A percentile compares a stretch with the other conserved stretches of the same genome.
These are phyloP conservation scores for Apamea epomidion DNA, from an alignment of 2,888 invertebrate genomes.

Conservation along the genomic window DNA sequence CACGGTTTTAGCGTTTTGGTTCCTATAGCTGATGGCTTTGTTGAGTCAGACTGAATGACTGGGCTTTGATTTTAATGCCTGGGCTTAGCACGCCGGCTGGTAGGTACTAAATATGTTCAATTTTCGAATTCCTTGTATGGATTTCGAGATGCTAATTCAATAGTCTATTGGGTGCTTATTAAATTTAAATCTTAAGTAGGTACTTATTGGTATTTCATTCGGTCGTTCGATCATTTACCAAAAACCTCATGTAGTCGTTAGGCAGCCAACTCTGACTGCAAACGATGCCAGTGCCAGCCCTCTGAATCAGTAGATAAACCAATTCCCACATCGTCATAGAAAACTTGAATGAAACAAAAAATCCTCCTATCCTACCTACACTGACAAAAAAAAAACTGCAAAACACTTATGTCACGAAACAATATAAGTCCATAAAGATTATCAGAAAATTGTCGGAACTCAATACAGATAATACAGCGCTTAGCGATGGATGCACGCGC, in stretches of 20 bases:
- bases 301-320: neutral
- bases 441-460: conserved; percentile 62
- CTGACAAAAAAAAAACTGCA: neutral
- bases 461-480: conserved; percentile 67
- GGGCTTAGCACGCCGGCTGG: neutral
- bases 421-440: conserved; percentile 60
- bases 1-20: conserved; percentile 74
- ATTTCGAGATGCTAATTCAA: too few relatives aligned
- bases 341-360: conserved; percentile 1
- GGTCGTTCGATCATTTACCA: neutral
- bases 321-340: neutral
- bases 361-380: neutral
- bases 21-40: conserved; percentile 68
- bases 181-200: too few relatives aligned
- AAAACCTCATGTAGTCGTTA: neutral
- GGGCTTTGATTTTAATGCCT: conserved; percentile 9
- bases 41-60: conserved; percentile 32
- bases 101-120: neutral
- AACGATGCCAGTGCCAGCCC: neutral
- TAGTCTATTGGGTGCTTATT: neutral
- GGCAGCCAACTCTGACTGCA: neutral
- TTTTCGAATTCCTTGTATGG: neutral
- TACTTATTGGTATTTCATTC: neutral
- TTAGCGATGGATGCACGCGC: conserved; percentile 65
- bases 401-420: conserved; percentile 45